phyloP scores from a whole-genome alignment of 1,140 invertebrate species.

The Ruditapes philippinarum region DNA sequence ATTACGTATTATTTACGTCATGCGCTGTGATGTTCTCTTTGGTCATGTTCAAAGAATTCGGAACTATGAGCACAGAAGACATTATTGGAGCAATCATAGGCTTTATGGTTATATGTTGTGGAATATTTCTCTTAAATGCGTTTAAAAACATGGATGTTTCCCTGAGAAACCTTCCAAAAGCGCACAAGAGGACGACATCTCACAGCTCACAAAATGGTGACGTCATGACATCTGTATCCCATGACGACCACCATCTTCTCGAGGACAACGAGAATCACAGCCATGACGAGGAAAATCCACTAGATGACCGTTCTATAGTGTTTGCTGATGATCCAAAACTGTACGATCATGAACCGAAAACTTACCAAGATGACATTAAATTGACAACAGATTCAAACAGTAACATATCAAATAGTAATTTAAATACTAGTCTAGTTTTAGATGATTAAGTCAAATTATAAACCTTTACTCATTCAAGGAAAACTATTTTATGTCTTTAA shows the following conservation, averaged over 20 bases:
- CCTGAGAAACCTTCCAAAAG: constrained; percentile 87
- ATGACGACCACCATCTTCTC: constrained; percentile 67
- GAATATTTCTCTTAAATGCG: constrained; percentile 96
- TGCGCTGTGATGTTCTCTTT: constrained; percentile 96
- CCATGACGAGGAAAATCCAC: constrained; percentile 58
- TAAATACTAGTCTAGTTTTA: constrained; percentile 50
- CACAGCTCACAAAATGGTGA: constrained; percentile 60
- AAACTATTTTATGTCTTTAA: too few species aligned
- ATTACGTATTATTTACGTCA: constrained; percentile 99
- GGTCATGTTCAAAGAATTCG: constrained; percentile 91
- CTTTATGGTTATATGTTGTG: constrained; percentile 95
- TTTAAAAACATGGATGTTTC: constrained; percentile 95
- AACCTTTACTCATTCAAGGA: too few species aligned
- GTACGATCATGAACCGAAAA: constrained; percentile 40
- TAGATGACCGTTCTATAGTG: constrained; percentile 18
- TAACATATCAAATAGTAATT: constrained; percentile 59
- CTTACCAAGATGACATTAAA: constrained; percentile 6
- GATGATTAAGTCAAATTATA: neutral
- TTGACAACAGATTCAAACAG: constrained; percentile 54
- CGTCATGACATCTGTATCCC: constrained; percentile 54
- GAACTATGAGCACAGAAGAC: constrained; percentile 91
- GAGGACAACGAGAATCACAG: constrained; percentile 64
- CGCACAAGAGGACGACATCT: constrained; percentile 47
- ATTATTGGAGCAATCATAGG: constrained; percentile 95
- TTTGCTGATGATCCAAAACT: constrained; percentile 7